Conservation (phyloP, 2,888 invertebrate species). For the Pasiphila rectangulata region DNA sequence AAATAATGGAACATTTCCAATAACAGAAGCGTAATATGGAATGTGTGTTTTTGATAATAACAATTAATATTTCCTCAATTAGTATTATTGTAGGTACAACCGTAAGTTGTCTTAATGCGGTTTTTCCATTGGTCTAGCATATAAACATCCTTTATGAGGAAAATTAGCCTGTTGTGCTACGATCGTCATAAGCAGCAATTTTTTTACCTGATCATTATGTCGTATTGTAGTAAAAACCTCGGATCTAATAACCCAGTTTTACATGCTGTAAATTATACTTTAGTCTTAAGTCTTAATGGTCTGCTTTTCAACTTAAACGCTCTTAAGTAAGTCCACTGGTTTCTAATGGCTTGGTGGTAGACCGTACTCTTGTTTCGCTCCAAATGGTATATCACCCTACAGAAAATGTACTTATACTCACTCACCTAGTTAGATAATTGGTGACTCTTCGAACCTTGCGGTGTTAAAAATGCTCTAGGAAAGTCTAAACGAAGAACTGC, state of each 20-base stretch:
- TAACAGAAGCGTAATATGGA: too few species aligned
- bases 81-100: too few species aligned
- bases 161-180: too few species aligned
- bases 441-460: background rate
- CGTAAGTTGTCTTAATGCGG: too few species aligned
- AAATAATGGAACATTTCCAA: too few species aligned
- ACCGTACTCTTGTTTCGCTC: constrained; percentile 10
- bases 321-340: constrained; percentile 13
- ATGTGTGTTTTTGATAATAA: too few species aligned
- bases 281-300: constrained; percentile 6
- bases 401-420: background rate
- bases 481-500: constrained; percentile 1
- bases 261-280: constrained; percentile 11
- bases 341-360: constrained; percentile 12
- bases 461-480: background rate
- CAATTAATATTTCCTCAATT: too few species aligned
- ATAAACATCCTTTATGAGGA: too few species aligned
- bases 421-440: background rate
- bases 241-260: background rate
- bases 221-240: background rate
- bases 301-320: constrained; percentile 14
- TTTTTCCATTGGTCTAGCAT: too few species aligned
- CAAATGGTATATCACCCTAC: background rate
- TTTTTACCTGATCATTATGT: too few species aligned
- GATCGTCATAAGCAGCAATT: too few species aligned